phyloP scores from a whole-genome alignment of 2,113 vertebrate genomes.

The Smithornis capensis region DNA sequence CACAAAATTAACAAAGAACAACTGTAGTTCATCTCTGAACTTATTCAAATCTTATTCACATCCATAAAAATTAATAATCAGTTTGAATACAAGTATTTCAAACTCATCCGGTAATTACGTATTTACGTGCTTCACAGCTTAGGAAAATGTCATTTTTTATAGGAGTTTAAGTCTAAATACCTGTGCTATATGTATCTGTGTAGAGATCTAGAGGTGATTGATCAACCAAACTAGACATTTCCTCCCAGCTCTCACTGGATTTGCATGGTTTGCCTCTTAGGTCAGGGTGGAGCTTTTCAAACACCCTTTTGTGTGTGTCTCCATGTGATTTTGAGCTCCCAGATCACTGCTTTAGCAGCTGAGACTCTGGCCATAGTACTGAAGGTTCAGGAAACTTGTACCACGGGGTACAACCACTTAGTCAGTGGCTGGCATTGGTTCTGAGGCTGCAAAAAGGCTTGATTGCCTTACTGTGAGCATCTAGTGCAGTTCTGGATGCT shows the following conservation, averaged over 20 bases:
- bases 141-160: background rate
- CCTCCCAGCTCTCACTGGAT: background rate
- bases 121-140: background rate
- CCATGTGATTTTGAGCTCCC: background rate
- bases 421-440: background rate
- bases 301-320: background rate
- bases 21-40: background rate
- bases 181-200: background rate
- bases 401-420: background rate
- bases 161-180: background rate
- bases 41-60: background rate
- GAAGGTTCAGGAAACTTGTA: background rate
- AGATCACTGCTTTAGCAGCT: background rate
- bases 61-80: background rate
- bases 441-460: background rate
- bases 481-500: background rate
- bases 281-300: background rate
- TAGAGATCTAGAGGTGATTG: background rate
- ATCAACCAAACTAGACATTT: fast-evolving
- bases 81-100: background rate
- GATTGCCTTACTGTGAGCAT: background rate
- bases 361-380: background rate
- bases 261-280: background rate
- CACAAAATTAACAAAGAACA: too few species aligned
- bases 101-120: background rate